Percentiles rank a stretch among this genome's conserved stretches.
Evolutionary conservation across 2,888 invertebrate species (phyloP).

Genomic region (Slavum lentiscoides): DNA sequence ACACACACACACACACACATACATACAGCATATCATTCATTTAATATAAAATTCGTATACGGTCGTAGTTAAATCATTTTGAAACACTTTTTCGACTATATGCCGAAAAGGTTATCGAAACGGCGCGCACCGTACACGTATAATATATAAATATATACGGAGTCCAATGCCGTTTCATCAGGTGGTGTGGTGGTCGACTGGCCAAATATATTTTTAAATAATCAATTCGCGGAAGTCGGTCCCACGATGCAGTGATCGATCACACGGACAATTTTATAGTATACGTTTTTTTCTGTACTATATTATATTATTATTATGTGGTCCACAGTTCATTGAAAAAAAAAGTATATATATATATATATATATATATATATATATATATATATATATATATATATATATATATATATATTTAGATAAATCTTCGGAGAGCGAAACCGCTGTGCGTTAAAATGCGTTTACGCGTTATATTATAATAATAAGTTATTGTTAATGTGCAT

Average conservation of each 20-base stretch:
- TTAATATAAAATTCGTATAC: neutral
- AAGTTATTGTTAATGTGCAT: neutral
- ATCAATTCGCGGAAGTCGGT: constrained; percentile 34
- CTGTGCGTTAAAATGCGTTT: neutral
- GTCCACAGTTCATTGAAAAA: neutral
- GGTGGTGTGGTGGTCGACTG: neutral
- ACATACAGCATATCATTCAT: no score
- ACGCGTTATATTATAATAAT: neutral
- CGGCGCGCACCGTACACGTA: neutral
- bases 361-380: no score
- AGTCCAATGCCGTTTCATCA: constrained; percentile 24
- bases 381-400: no score
- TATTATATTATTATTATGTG: neutral
- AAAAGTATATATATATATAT: no score
- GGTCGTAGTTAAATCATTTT: constrained; percentile 1
- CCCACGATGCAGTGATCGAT: neutral
- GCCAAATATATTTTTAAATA: constrained; percentile 7
- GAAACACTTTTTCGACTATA: constrained; percentile 18
- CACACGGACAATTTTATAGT: neutral
- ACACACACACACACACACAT: no score
- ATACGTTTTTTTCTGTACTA: neutral
- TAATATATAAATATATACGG: neutral
- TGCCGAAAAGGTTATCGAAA: constrained; percentile 34
- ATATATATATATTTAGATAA: constrained; percentile 13
- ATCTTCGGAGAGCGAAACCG: neutral